Base-by-base conservation (phyloP, 1,140 invertebrate genomes). In the Asbolus verrucosus region DNA sequence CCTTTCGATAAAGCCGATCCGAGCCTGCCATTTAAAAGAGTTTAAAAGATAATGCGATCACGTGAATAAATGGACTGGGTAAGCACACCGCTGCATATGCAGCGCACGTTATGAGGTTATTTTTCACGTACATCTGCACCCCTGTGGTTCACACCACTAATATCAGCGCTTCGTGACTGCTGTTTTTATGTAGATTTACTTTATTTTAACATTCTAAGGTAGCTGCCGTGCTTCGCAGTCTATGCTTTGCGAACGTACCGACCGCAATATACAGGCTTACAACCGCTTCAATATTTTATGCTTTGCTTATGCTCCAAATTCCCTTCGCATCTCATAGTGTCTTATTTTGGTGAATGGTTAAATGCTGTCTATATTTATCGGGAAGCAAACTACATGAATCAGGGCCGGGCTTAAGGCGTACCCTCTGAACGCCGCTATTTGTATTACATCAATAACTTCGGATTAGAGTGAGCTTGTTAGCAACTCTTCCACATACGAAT, bases 151-250 rank as follows among this genome's bases (percentile, higher is more conserved):
- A 65, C 63, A 65, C 63, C 39, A 21, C 63, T 65, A 65, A 65
- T 65, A 65, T 65, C 63, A 27, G 24, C 63, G 63, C 63, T 65
- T 39, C 63, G 63, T 65, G 63, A 65, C 63, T 65, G 36, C 63
- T 65, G 63, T 65, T 65, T 65, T 65, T 65, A 65, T 65, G 63
- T 65, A 65, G 63, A 65, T 65, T 46, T 65, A 46, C 63, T 65
- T 65, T 65, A 65, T 65, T 65, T 65, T 65, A 46, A 65, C 63
- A 65, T 65, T 65, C 63, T 46, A 65, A 65, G 39, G 63, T 65
- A 46, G 63, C 39, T 41, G 36, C 61, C 13, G 16, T 65, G 36
- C 36, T 27, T 11, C 61, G 39, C 21, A 43, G 63, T 46, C 24
- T 30, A 65, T 46, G 36, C 18, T 21, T 30, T 33, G 33, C 59